Evolutionary conservation across 2,113 vertebrate species (phyloP).

Genomic region (Rhipidura dahli): DNA sequence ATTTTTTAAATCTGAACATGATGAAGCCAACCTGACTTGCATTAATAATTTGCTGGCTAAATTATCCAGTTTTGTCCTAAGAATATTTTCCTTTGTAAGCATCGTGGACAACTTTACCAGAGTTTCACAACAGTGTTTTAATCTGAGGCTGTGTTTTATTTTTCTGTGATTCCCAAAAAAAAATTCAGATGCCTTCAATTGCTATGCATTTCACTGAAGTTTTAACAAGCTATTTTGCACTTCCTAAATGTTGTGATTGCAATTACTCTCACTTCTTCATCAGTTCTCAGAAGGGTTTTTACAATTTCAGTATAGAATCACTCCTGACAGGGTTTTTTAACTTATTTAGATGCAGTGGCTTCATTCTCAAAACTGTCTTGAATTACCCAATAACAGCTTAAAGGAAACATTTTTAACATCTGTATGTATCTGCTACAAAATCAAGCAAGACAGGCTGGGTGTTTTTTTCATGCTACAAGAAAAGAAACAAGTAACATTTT

Average conservation of each 20-base stretch:
- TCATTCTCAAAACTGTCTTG: background rate
- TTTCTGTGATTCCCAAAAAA: background rate
- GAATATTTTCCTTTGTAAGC: background rate
- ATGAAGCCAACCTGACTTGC: background rate
- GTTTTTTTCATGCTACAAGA: background rate
- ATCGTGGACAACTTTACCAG: background rate
- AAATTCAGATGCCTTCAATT: background rate
- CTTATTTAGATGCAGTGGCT: background rate
- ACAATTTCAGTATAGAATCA: conserved; percentile 24
- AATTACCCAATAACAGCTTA: background rate
- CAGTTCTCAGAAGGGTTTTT: conserved; percentile 28
- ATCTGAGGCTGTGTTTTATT: background rate
- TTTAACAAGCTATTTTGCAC: conserved; percentile 56
- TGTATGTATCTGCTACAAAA: background rate
- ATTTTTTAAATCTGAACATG: background rate
- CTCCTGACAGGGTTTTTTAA: conserved; percentile 36
- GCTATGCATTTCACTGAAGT: background rate
- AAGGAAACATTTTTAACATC: background rate
- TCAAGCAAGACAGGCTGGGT: background rate
- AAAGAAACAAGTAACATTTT: background rate
- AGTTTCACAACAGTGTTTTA: background rate
- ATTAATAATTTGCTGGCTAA: background rate
- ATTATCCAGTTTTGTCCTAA: background rate
- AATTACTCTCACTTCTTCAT: conserved; percentile 63
- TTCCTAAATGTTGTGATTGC: conserved; percentile 65